phyloP scores from a whole-genome alignment of 2,888 invertebrate species.

The Macrophya annulata region DNA sequence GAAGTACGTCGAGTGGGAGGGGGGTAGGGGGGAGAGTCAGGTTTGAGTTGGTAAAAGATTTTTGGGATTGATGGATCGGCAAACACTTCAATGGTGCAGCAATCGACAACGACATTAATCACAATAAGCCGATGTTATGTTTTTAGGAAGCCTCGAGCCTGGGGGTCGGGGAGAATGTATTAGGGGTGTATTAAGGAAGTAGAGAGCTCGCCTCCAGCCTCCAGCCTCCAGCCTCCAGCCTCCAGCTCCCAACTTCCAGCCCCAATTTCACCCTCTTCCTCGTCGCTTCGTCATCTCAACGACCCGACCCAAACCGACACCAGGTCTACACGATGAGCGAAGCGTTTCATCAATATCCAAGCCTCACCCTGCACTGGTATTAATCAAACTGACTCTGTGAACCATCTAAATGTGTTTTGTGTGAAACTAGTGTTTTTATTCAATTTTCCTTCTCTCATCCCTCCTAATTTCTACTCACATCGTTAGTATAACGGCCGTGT shows the following conservation, averaged over 20 bases:
- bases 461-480: background rate
- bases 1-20: background rate
- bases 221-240: no score
- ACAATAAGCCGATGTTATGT: constrained; percentile 54
- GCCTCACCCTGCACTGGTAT: constrained; percentile 18
- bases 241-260: background rate
- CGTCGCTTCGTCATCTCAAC: constrained; percentile 43
- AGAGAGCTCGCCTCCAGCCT: background rate
- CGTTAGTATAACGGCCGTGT: background rate
- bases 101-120: constrained; percentile 55
- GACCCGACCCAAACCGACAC: constrained; percentile 35
- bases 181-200: constrained; percentile 50
- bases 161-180: constrained; percentile 26
- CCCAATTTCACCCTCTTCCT: background rate
- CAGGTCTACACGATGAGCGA: constrained; percentile 38
- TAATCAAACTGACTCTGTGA: constrained; percentile 37
- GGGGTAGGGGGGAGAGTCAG: background rate
- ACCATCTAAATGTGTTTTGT: constrained; percentile 41
- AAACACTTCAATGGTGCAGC: constrained; percentile 23
- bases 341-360: constrained; percentile 52
- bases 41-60: constrained; percentile 10
- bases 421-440: background rate
- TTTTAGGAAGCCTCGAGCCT: no score
- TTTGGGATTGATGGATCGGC: constrained; percentile 45
- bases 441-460: background rate